Base-by-base conservation (phyloP, 2,113 vertebrate species). In the Corythornis cristatus region DNA sequence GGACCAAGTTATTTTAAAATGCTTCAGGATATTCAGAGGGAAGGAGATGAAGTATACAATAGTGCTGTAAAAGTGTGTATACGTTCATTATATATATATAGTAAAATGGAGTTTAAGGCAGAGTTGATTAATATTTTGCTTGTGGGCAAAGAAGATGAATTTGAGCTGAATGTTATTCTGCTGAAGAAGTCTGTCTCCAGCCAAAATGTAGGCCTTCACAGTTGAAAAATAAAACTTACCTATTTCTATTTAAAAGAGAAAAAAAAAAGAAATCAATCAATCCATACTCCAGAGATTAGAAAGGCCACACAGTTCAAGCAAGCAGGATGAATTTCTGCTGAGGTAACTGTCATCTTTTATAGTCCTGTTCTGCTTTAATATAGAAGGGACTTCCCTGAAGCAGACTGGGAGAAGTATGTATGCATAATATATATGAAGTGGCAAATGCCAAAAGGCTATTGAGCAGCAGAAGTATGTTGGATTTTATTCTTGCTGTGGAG, bases 291-390 rank as follows among this genome's bases (percentile, higher is more conserved):
- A 16, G 87, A 88, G 73, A 84, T 93, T 91, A 71, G 72, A 88
- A 93, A 88, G 89, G 83, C 82, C 87, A 88, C 48, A 43, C 58
- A 85, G 88, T 88, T 96, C 83, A 93, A 54, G 66, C 66, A 79
- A 80, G 84, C 75, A 72, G 89, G 74, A 88, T 80, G 67, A 78
- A 87, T 93, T 96, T 95, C 91, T 93, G 86, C 73, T 83, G 86
- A 75, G 33, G 53, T 71, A 83, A 88, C 37, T 85, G 77, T 68
- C 73, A 83, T 87, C 78, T 90, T 89, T 89, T 65, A 50, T 54
- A 78, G 54, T 46, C 37, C 51, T 48, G 42, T 83, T 86, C 92
- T 76, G 70, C 89, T 94, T 53, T 81, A 83, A 54, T 77, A 66
- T 23, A 62, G 86, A 85, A 74, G 51, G 56, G 81, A 48, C 68